These are phyloP conservation scores for Macrotis lagotis DNA, from an alignment of 2,113 vertebrate species.

Conservation along the genomic window DNA sequence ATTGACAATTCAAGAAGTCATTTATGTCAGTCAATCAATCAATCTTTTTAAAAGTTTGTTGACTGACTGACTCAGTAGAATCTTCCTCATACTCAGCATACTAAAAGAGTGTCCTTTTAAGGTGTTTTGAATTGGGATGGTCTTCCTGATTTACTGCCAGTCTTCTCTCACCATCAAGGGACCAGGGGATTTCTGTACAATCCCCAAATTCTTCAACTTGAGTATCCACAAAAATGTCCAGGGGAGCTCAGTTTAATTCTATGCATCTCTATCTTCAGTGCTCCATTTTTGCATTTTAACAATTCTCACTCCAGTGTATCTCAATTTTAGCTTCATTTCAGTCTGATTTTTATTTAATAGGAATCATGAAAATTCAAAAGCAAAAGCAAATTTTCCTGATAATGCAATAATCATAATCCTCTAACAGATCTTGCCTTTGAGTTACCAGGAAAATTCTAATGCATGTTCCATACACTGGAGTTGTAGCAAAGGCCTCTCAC, in stretches of 20 bases:
- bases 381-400: constrained; percentile 18
- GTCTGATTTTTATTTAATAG: constrained; percentile 71
- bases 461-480: constrained; percentile 2
- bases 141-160: background rate
- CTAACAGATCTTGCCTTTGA: constrained; percentile 20
- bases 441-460: constrained; percentile 13
- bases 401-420: constrained; percentile 48
- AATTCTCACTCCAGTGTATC: constrained; percentile 67
- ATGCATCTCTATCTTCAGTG: constrained; percentile 25
- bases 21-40: background rate
- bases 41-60: background rate
- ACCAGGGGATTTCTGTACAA: background rate
- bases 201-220: background rate
- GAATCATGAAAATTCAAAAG: constrained; percentile 39
- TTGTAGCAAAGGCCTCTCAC: background rate
- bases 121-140: background rate
- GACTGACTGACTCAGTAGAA: background rate
- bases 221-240: background rate
- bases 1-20: background rate
- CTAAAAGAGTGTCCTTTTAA: background rate
- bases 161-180: background rate
- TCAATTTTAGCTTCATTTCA: constrained; percentile 72
- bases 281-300: constrained; percentile 45
- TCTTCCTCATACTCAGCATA: background rate
- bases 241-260: background rate